Conservation (phyloP, 2,888 invertebrate genomes). For the Yponomeuta plumbellus region DNA sequence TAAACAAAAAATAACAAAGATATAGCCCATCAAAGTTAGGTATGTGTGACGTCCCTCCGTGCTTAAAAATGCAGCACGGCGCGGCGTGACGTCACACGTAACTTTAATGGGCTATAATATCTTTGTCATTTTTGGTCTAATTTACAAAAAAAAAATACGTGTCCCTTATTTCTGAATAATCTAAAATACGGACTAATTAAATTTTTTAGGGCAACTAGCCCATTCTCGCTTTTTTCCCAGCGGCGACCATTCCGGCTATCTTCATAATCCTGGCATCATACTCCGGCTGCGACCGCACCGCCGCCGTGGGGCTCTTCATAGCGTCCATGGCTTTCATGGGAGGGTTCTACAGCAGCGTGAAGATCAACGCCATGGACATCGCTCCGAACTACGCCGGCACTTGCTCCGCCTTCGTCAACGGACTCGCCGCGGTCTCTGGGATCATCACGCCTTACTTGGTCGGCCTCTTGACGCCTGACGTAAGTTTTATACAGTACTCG, state of each 20-base stretch:
- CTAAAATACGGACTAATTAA: too few species aligned
- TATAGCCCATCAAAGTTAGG: too few species aligned
- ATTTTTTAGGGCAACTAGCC: too few species aligned
- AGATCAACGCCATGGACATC: conserved; percentile 80
- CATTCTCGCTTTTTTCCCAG: conserved; percentile 39
- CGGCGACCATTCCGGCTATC: conserved; percentile 79
- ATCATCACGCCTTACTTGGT: conserved; percentile 79
- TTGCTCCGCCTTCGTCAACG: conserved; percentile 80
- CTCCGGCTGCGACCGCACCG: conserved; percentile 75
- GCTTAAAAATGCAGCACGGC: too few species aligned
- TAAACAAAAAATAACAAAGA: too few species aligned
- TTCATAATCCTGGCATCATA: conserved; percentile 79
- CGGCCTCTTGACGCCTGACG: conserved; percentile 77
- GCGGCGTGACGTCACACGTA: too few species aligned
- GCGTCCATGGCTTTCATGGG: conserved; percentile 82
- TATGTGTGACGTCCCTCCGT: too few species aligned
- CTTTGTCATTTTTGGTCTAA: too few species aligned
- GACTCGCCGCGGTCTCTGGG: conserved; percentile 78
- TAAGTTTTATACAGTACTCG: conserved; percentile 42
- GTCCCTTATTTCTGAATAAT: too few species aligned
- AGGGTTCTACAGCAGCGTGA: conserved; percentile 79
- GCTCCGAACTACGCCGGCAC: conserved; percentile 80
- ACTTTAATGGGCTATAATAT: too few species aligned
- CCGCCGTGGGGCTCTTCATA: conserved; percentile 77
- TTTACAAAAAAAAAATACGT: too few species aligned